Percentiles rank a stretch among this genome's conserved stretches.
Conservation (phyloP, 92 coral and sea anemone genomes). For the Heliopora coerulea region DNA sequence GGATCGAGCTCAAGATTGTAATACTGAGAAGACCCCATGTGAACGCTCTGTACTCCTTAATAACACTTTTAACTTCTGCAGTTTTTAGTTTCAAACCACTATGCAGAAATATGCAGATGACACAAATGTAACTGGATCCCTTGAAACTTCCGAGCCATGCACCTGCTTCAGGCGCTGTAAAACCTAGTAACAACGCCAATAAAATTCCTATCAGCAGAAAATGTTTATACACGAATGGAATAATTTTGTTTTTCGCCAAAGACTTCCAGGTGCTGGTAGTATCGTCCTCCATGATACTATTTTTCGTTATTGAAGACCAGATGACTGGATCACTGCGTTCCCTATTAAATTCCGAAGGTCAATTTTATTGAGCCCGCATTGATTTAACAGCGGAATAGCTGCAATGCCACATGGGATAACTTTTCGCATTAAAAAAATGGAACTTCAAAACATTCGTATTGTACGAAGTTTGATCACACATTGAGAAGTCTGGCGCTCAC, state of each 20-base stretch:
- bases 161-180: conserved; percentile 1
- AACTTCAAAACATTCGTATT: too few species aligned
- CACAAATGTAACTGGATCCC: conserved; percentile 35
- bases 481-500: too few species aligned
- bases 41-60: conserved; percentile 73
- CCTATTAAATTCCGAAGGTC: too few species aligned
- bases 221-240: conserved; percentile 20
- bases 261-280: not conserved
- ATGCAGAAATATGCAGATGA: conserved; percentile 21
- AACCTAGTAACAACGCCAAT: conserved; percentile 4
- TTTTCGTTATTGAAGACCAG: too few species aligned
- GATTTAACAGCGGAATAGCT: not conserved
- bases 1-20: conserved; percentile 67
- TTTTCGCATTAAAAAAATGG: too few species aligned
- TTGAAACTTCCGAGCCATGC: conserved; percentile 22
- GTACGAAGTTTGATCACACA: too few species aligned
- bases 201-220: conserved; percentile 10
- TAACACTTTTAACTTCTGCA: conserved; percentile 80
- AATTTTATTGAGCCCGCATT: not conserved
- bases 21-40: conserved; percentile 75
- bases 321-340: too few species aligned
- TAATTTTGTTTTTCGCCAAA: not conserved
- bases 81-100: conserved; percentile 82
- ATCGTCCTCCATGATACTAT: not conserved
- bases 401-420: not conserved